phyloP scores from a whole-genome alignment of 2,113 vertebrate genomes.

The Ginglymostoma cirratum region DNA sequence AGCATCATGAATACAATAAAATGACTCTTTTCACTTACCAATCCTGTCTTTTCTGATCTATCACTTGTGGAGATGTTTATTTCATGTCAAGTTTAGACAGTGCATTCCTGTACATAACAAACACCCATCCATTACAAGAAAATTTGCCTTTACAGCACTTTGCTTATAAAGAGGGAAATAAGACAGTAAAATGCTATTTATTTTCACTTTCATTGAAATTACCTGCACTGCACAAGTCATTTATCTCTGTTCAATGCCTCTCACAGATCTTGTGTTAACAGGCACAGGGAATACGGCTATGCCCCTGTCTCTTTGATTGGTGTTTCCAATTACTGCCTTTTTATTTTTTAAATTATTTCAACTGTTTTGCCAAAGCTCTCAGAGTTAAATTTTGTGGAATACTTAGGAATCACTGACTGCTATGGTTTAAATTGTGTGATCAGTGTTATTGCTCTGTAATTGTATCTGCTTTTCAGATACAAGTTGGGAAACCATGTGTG shows the following conservation, averaged over 20 bases:
- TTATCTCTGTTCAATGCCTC: background rate
- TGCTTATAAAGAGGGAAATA: background rate
- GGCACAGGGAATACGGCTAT: background rate
- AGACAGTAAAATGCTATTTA: background rate
- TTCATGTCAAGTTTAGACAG: background rate
- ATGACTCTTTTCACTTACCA: background rate
- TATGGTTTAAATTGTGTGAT: background rate
- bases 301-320: background rate
- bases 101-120: background rate
- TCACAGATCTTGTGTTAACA: background rate
- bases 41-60: background rate
- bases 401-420: background rate
- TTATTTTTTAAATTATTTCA: background rate
- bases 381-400: background rate
- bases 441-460: background rate
- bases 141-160: background rate
- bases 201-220: background rate
- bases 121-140: background rate
- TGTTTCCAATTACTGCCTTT: background rate
- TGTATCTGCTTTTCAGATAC: background rate
- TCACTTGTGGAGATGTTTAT: background rate
- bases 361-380: background rate
- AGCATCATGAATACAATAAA: background rate
- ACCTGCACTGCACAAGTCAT: background rate
- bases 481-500: background rate